Base-by-base conservation (phyloP, 1,140 invertebrate genomes). In the Uloborus diversus region DNA sequence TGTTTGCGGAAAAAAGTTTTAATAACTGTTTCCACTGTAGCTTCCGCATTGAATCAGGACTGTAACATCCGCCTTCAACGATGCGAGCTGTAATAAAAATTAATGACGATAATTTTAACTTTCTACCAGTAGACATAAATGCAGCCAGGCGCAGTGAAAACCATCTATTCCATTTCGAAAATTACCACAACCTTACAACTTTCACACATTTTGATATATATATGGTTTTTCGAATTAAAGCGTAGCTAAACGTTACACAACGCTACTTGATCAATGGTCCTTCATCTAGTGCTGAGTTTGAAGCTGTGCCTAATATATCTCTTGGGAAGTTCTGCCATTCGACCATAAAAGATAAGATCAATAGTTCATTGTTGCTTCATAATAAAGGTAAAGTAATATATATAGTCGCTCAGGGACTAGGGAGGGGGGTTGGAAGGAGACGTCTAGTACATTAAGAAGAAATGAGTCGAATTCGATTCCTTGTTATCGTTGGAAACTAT, bases 371-470 rank as follows among this genome's bases (percentile, higher is more conserved):
- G 61, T 66, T 59, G 33, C 70, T 62, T 62, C 61, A 78, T 66
- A 78, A 78, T 66, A 66, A 66, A 56, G 53, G 61, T 78, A 33
- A 78, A 66, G 62, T 66, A 78, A 57, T 78, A 78, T 65, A 78
- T 78, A 78, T 78, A 28, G 33, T 47, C 47, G 42, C 7, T n/a
- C n/a, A n/a, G n/a, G n/a, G n/a, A n/a, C n/a, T n/a, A n/a, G n/a
- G n/a, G n/a, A 20, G 30, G 61, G 49, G 47, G 35, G 23, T 27
- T 17, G 64, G 20, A 30, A 30, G 17, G 49, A 30, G 33, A 32
- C 57, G 30, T 23, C 23, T 56, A 32, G 20, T 27, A 25, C 14
- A 23, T 70, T 57, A 28, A 32, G 14, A 70, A 59, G 33, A 59
- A 30, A 35, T 28, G n/a, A n/a, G 32, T 35, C 49, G 20, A 33